Evolutionary conservation across 2,888 invertebrate species (phyloP).

Genomic region (Napeogenes sylphis): DNA sequence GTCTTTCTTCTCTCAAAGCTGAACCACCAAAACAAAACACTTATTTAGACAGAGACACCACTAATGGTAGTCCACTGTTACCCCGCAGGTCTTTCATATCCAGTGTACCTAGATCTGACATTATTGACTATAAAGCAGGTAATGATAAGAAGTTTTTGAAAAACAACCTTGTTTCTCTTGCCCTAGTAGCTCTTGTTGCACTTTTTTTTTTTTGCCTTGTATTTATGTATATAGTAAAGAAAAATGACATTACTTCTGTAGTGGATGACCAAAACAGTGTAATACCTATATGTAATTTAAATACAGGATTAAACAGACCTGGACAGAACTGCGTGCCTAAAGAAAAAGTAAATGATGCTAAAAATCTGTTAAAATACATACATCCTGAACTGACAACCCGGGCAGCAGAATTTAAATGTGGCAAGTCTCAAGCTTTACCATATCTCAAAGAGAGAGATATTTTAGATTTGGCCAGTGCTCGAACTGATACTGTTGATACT

Average conservation of each 20-base stretch:
- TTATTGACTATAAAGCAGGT: constrained; percentile 59
- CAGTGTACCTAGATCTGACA: constrained; percentile 57
- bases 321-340: constrained; percentile 82
- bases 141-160: constrained; percentile 74
- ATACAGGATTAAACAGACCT: constrained; percentile 72
- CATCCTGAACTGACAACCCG: constrained; percentile 80
- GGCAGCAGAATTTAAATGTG: constrained; percentile 78
- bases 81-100: constrained; percentile 64
- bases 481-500: constrained; percentile 46
- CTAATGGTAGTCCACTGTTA: constrained; percentile 59
- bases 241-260: constrained; percentile 75
- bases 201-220: constrained; percentile 82
- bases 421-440: constrained; percentile 67
- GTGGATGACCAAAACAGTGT: constrained; percentile 76
- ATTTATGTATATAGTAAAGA: constrained; percentile 82
- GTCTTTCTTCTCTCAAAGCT: constrained; percentile 72
- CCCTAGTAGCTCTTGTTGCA: constrained; percentile 78
- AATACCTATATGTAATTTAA: constrained; percentile 76
- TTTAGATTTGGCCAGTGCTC: constrained; percentile 72
- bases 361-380: constrained; percentile 80
- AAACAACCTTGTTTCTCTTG: constrained; percentile 80
- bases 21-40: constrained; percentile 53
- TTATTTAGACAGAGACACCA: constrained; percentile 57
- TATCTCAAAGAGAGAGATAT: constrained; percentile 81
- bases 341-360: constrained; percentile 79